phyloP scores from a whole-genome alignment of 2,888 invertebrate genomes.

The Drosophila yooni region DNA sequence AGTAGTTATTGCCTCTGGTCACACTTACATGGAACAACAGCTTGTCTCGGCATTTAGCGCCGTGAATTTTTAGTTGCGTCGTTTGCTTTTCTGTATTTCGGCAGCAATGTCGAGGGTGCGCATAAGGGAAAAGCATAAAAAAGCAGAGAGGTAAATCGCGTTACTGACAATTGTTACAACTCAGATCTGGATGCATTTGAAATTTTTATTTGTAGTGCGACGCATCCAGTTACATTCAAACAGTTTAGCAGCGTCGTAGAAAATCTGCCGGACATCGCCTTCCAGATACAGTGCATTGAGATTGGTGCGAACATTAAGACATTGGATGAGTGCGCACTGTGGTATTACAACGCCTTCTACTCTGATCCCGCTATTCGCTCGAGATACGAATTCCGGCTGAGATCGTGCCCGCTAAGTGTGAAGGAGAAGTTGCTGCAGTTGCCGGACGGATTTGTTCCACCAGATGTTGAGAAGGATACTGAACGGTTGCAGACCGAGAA shows the following conservation, averaged over 20 bases:
- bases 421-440: conserved; percentile 34
- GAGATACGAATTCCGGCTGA: conserved; percentile 37
- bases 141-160: conserved; percentile 12
- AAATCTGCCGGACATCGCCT: conserved; percentile 56
- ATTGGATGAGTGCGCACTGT: conserved; percentile 58
- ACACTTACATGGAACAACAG: conserved; percentile 6
- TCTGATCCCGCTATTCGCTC: conserved; percentile 33
- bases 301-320: background rate
- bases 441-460: background rate
- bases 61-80: conserved; percentile 4
- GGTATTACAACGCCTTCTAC: conserved; percentile 59
- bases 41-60: background rate
- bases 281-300: conserved; percentile 40
- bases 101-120: conserved; percentile 22
- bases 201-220: conserved; percentile 5
- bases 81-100: background rate
- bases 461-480: background rate
- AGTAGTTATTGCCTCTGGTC: conserved; percentile 6
- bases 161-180: background rate
- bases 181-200: background rate
- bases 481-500: background rate
- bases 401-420: conserved; percentile 33
- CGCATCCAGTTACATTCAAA: conserved; percentile 43
- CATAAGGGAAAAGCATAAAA: conserved; percentile 27
- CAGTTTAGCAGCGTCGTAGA: conserved; percentile 31